phyloP scores from a whole-genome alignment of 2,113 vertebrate species.

The Leucosticte australis region DNA sequence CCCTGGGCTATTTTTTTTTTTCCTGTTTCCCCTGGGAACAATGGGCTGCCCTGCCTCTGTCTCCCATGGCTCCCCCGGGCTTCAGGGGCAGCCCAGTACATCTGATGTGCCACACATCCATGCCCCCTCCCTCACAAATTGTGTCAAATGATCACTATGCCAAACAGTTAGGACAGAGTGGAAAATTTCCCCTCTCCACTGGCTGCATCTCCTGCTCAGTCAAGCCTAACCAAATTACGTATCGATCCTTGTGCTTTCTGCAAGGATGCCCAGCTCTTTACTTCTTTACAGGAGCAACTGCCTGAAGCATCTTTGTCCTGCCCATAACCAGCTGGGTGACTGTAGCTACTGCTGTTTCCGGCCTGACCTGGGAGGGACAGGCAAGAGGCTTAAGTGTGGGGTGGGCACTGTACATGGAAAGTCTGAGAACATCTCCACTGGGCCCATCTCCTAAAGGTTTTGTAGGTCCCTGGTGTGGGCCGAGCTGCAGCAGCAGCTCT shows the following conservation, averaged over 20 bases:
- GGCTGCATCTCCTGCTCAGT: background rate
- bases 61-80: accelerated
- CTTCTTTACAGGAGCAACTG: background rate
- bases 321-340: background rate
- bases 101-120: background rate
- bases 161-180: background rate
- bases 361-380: background rate
- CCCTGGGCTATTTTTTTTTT: background rate
- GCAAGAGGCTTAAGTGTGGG: background rate
- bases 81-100: background rate
- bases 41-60: background rate
- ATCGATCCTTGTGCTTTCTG: background rate
- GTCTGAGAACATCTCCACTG: background rate
- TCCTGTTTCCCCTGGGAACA: background rate
- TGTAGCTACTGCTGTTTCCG: background rate
- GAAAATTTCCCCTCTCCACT: constrained; percentile 30
- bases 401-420: background rate
- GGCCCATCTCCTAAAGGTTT: background rate
- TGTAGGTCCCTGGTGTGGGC: background rate
- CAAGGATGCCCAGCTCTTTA: background rate
- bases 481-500: background rate
- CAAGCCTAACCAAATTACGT: background rate
- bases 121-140: background rate
- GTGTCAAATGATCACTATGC: background rate
- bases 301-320: background rate